Evolutionary conservation across 1,140 invertebrate species (phyloP), one percentile per base, ranked within the genome.

Genomic region (Meloidogyne hapla): DNA sequence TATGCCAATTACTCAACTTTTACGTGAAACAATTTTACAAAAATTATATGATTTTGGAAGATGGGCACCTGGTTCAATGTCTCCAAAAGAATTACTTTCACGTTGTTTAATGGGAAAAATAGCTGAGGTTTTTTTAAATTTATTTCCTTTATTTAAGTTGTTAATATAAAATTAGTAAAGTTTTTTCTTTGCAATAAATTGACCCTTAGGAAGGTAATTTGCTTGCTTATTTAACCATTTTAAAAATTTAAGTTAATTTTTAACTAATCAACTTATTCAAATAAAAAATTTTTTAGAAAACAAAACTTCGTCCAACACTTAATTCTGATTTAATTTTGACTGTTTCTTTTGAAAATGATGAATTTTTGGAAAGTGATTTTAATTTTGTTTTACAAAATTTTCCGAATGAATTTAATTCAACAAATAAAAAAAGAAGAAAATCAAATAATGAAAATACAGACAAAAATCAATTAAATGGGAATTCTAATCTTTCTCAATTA

Each of bases 311-410:
- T 10, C 81, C 83, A 15, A 80, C 85, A 26, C 66, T 85, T 6
- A 66, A 69, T 21, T 87, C 85, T 12, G 80, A 87, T 77, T 68
- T 86, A 1, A 79, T 67, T 38, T 62, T 85, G 48, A 87, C 82
- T 13, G 80, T 86, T 18, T 77, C 85, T n/a, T 80, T 86, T 26
- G 80, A 77, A 48, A 80, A 85, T 70, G 80, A 87, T 26, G 84
- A 86, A 78, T 86, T 86, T 66, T 25, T 75, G 10, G 38, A 75
- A 25, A 18, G 33, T 28, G 85, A 87, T 67, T 64, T 75, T 6
- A 65, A 80, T 23, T 86, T 79, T 56, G 69, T 84, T 10, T 23
- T 75, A 8, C 69, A 25, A 23, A 40, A 84, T 56, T 85, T 85
- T 74, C 80, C 85, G 0, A 62, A 77, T 15, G 83, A 79, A 9